Evolutionary conservation across 2,888 invertebrate species (phyloP), one percentile per base, ranked within the genome.

Genomic region (Apamea monoglypha): DNA sequence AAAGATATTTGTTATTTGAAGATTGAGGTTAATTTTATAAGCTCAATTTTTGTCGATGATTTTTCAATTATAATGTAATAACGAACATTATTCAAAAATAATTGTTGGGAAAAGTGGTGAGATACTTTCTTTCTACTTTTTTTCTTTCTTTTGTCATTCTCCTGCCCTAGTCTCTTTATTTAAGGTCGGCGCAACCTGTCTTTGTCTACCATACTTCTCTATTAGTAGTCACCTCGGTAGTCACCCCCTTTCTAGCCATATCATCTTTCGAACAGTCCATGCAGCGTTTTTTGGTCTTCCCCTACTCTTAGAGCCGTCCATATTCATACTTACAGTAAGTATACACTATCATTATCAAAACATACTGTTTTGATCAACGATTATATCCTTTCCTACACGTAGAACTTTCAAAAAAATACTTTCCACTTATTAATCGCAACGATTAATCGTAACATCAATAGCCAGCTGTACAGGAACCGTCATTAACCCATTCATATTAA

Each of bases 401-500:
- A 32, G 56, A 21, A 14, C 29, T 63, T 40, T 14, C 14, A 74
- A 53, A 5, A 63, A 40, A 12, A 63, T 40, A 32, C 10, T n/a
- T 29, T 63, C 6, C 4, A 21, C 21, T 18, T 47, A 47, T 7
- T 1, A 74, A 66, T 71, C 29, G 14, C 14, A 36, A 56, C 16
- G 8, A 53, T 63, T 78, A 56, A 82, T 74, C 50, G 36, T 7
- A 21, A n/a, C 44, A 59, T 10, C 8, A 71, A 53, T 56, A 74
- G 59, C 3, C 56, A 64, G 75, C 53, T 32, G 53, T 56, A 71
- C 53, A n/a, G 36, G 63, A 63, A 72, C 12, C n/a, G 12, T 66
- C 64, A 73, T 73, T 40, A 29, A 14, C 40, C 47, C 7, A 69
- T 81, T 81, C 64, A 44, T 56, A 72, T 74, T 56, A 75, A 66